phyloP scores from a whole-genome alignment of 2,797 vertebrate species.

The Varecia variegata region DNA sequence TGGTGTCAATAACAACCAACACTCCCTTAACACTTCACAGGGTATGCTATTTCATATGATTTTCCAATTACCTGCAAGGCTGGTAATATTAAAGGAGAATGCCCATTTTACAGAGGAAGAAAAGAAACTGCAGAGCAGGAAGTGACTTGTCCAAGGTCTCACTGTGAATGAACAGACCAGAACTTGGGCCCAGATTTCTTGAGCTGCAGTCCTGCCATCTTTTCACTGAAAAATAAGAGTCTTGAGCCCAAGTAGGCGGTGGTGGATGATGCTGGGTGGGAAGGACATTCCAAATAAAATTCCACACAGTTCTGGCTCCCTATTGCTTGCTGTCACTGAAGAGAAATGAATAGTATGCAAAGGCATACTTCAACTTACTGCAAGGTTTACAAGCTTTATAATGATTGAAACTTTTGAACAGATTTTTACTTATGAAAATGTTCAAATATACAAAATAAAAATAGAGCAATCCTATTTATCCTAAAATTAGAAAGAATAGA shows the following conservation, averaged over 20 bases:
- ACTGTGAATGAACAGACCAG: neutral
- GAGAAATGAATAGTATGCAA: neutral
- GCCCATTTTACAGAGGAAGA: neutral
- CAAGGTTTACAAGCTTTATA: neutral
- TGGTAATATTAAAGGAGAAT: neutral
- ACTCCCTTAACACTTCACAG: neutral
- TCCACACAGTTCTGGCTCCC: neutral
- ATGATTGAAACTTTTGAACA: neutral
- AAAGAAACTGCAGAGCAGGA: neutral
- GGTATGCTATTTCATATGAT: neutral
- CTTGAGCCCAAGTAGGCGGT: neutral
- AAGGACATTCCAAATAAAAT: neutral
- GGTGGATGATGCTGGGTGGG: neutral
- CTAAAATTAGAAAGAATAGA: constrained; percentile 14
- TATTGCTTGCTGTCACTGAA: neutral
- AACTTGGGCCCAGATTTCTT: neutral
- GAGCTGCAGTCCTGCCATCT: neutral
- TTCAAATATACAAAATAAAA: neutral
- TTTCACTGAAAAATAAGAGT: neutral
- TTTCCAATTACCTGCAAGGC: neutral
- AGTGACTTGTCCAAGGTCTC: neutral
- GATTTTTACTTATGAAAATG: neutral
- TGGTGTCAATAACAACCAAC: neutral
- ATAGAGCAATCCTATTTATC: neutral
- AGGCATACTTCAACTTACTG: neutral